Percentiles rank a stretch among this genome's conserved stretches.
These are phyloP conservation scores for Acomys russatus DNA, from an alignment of 2,797 vertebrate genomes.

Conservation along the genomic window DNA sequence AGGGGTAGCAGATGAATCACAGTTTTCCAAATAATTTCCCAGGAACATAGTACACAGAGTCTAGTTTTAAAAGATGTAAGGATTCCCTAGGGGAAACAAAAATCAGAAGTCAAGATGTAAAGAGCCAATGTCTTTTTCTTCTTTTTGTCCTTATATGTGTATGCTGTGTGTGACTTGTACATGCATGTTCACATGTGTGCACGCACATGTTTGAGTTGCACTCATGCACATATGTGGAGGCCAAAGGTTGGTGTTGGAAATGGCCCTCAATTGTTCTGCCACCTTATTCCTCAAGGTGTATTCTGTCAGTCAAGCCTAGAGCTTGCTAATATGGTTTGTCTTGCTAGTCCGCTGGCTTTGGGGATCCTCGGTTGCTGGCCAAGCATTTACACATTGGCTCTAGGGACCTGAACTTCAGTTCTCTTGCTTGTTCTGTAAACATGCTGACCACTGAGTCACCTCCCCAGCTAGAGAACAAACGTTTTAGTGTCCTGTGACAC, in stretches of 20 bases:
- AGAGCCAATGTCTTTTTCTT: background rate
- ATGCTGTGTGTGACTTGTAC: background rate
- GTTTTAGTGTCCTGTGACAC: constrained; percentile 7
- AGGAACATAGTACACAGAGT: background rate
- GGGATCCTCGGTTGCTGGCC: background rate
- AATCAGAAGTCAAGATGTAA: background rate
- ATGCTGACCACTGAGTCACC: background rate
- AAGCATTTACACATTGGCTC: background rate
- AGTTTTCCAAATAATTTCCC: background rate
- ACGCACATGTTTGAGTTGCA: background rate
- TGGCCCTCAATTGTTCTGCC: background rate
- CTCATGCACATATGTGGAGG: background rate
- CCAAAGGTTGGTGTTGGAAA: background rate
- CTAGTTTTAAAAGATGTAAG: constrained; percentile 4
- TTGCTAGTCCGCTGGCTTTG: background rate
- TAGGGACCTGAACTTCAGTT: background rate
- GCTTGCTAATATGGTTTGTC: background rate
- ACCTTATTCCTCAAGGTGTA: background rate
- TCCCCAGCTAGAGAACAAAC: background rate
- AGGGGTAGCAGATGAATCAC: background rate
- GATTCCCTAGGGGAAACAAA: background rate
- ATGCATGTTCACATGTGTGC: background rate
- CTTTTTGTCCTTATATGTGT: background rate
- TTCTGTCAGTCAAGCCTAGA: background rate
- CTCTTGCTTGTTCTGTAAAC: background rate